Percentiles rank a stretch among this genome's conserved stretches.
These are phyloP conservation scores for Meganola albula DNA, from an alignment of 2,888 invertebrate species.

Conservation along the genomic window DNA sequence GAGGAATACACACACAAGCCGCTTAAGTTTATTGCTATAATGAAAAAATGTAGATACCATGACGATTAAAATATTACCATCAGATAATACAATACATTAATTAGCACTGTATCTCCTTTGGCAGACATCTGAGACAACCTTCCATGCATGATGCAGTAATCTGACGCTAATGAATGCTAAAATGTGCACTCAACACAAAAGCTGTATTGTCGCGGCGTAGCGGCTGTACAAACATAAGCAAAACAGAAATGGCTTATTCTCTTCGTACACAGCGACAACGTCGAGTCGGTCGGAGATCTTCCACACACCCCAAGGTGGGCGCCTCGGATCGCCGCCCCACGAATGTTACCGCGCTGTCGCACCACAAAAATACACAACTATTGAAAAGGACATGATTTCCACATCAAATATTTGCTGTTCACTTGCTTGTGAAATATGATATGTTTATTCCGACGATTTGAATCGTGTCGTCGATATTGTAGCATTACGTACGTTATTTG, in stretches of 20 bases:
- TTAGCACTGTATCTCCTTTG: too few relatives aligned
- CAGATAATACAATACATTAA: too few relatives aligned
- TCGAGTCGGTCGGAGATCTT: constrained; percentile 23
- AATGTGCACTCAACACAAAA: constrained; percentile 54
- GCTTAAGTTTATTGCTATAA: too few relatives aligned
- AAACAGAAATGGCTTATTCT: constrained; percentile 55
- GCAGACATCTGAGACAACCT: too few relatives aligned
- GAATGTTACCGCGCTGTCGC: constrained; percentile 9
- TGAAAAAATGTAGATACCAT: too few relatives aligned
- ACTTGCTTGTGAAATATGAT: constrained; percentile 5
- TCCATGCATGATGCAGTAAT: constrained; percentile 35
- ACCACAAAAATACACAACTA: constrained; percentile 7
- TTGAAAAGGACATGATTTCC: constrained; percentile 12
- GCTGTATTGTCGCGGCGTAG: constrained; percentile 45
- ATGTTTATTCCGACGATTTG: constrained; percentile 1
- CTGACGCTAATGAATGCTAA: constrained; percentile 54
- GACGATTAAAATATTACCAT: too few relatives aligned
- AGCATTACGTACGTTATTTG: neutral
- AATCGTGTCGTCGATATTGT: neutral
- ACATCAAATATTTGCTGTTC: constrained; percentile 7
- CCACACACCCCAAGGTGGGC: constrained; percentile 20
- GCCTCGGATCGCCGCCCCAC: constrained; percentile 11
- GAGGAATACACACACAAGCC: too few relatives aligned
- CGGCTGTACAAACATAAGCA: constrained; percentile 54
- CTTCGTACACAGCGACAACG: constrained; percentile 19